Conservation (phyloP, 2,797 vertebrate species). For the Yasuhikotakia modesta region DNA sequence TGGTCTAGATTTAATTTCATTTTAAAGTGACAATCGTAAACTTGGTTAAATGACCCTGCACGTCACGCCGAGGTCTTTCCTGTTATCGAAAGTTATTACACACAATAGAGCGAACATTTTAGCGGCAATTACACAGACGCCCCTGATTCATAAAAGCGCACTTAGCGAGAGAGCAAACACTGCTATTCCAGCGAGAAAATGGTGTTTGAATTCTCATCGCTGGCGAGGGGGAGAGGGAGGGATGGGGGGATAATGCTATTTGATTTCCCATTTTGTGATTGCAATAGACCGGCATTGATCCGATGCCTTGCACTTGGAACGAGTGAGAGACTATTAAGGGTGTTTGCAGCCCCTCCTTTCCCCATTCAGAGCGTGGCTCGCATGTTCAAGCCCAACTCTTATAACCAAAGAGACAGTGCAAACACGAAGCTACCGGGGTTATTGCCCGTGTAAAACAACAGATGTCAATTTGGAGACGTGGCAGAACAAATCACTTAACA, state of each 20-base stretch:
- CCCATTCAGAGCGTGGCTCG: slow-evolving; percentile 85
- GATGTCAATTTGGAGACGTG: slow-evolving; percentile 90
- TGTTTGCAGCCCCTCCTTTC: slow-evolving; percentile 82
- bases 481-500: slow-evolving; percentile 99
- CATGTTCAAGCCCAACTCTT: slow-evolving; percentile 89
- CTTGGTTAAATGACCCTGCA: slow-evolving; percentile 75
- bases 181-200: slow-evolving; percentile 84
- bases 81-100: slow-evolving; percentile 84
- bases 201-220: slow-evolving; percentile 90
- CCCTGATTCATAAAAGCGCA: slow-evolving; percentile 93
- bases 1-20: slow-evolving; percentile 61
- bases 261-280: slow-evolving; percentile 99
- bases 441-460: slow-evolving; percentile 97
- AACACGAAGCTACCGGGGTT: slow-evolving; percentile 82
- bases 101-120: slow-evolving; percentile 83
- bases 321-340: slow-evolving; percentile 97
- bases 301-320: slow-evolving; percentile 89
- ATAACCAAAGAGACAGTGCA: slow-evolving; percentile 97
- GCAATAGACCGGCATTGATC: slow-evolving; percentile 98
- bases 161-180: slow-evolving; percentile 95
- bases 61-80: slow-evolving; percentile 72
- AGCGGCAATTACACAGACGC: slow-evolving; percentile 89
- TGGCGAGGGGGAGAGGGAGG: slow-evolving; percentile 45
- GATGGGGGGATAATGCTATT: slow-evolving; percentile 89
- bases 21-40: slow-evolving; percentile 75